Conservation (phyloP, 2,113 vertebrate genomes). For the Capreolus pygargus region DNA sequence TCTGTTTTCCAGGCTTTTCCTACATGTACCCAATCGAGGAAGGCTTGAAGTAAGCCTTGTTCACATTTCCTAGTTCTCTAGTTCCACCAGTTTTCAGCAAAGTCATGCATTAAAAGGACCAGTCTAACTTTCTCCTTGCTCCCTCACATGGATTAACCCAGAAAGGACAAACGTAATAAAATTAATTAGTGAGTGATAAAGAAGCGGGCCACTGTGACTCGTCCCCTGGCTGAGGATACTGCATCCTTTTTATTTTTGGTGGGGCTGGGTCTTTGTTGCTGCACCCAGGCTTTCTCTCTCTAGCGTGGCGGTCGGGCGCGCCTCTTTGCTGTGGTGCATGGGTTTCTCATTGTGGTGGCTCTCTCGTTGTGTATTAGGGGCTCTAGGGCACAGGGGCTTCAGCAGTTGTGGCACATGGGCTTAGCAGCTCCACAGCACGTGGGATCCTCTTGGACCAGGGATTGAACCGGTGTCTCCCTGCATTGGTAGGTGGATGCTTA, state of each 20-base stretch:
- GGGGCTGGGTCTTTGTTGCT: neutral
- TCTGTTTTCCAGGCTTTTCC: neutral
- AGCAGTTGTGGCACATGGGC: neutral
- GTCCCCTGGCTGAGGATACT: rapidly evolving
- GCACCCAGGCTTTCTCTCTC: neutral
- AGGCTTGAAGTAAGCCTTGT: neutral
- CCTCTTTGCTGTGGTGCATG: neutral
- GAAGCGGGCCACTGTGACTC: neutral
- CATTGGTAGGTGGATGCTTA: neutral
- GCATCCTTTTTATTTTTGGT: neutral
- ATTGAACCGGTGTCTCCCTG: neutral
- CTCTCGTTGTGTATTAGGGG: rapidly evolving
- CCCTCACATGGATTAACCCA: neutral
- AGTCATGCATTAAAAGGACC: neutral
- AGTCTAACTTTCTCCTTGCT: neutral
- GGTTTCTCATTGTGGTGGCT: neutral
- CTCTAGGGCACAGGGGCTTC: neutral
- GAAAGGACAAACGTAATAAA: rapidly evolving
- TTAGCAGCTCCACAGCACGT: neutral
- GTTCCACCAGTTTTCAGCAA: neutral
- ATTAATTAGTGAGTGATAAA: neutral
- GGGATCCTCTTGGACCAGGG: neutral
- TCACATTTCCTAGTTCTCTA: neutral
- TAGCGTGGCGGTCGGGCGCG: rapidly evolving
- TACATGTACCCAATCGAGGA: rapidly evolving